Evolutionary conservation across 2,797 vertebrate genomes (phyloP).

Genomic region (Cuculus canorus): DNA sequence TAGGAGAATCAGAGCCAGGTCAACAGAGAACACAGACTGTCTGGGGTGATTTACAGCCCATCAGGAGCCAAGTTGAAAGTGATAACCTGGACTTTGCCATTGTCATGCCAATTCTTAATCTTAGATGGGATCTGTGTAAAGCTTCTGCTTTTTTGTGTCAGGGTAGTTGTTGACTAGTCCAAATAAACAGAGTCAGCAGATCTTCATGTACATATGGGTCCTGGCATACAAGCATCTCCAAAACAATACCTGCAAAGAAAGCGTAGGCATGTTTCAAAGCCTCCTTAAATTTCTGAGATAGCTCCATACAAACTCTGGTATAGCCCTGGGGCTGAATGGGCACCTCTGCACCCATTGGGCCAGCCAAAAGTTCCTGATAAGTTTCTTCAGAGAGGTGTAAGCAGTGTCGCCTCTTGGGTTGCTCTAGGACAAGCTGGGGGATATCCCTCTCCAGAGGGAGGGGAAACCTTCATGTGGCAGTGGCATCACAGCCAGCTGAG

Average conservation of each 20-base stretch:
- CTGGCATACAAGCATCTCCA: neutral
- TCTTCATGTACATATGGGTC: neutral
- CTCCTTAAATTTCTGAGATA: neutral
- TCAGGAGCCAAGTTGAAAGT: neutral
- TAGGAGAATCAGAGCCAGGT: neutral
- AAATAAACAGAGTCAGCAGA: neutral
- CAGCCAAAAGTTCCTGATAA: neutral
- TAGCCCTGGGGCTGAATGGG: neutral
- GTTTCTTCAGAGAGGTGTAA: neutral
- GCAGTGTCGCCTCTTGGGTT: too few species aligned
- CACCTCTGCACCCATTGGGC: neutral
- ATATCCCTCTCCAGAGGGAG: neutral
- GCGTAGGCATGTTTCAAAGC: neutral
- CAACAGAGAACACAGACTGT: neutral
- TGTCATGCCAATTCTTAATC: neutral
- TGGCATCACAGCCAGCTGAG: neutral
- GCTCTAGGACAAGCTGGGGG: neutral
- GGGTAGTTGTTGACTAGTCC: neutral
- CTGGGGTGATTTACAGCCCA: neutral
- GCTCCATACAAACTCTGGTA: neutral
- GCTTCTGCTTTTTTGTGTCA: neutral
- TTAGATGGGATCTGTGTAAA: neutral
- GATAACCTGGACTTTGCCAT: neutral
- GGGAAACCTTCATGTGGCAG: neutral
- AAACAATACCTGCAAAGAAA: neutral